Conservation (phyloP, 2,113 vertebrate genomes). For the Sigmodon hispidus region DNA sequence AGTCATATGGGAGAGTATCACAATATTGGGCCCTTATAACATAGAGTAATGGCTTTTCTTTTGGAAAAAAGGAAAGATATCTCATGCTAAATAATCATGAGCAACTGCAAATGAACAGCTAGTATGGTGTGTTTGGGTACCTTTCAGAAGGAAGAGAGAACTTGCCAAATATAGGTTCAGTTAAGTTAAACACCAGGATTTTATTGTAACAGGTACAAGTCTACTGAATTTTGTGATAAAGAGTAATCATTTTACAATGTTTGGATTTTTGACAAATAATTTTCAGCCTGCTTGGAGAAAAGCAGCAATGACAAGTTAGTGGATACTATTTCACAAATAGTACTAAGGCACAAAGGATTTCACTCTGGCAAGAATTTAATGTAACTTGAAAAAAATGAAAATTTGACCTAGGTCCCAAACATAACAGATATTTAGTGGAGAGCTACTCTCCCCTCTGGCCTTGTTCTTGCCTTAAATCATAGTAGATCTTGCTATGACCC, state of each 20-base stretch:
- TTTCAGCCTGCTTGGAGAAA: slow-evolving; percentile 8
- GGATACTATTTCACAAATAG: not conserved
- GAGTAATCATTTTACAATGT: slow-evolving; percentile 66
- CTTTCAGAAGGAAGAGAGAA: slow-evolving; percentile 80
- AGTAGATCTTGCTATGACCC: not conserved
- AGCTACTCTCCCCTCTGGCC: not conserved
- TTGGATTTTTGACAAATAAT: slow-evolving; percentile 72
- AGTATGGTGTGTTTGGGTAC: slow-evolving; percentile 74
- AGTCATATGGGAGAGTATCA: not conserved
- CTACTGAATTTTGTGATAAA: slow-evolving; percentile 74
- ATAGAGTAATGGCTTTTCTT: slow-evolving; percentile 77
- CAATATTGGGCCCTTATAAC: not conserved
- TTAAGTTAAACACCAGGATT: slow-evolving; percentile 74
- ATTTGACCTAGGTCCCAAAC: not conserved
- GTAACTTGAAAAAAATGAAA: not conserved
- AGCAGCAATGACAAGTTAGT: not conserved
- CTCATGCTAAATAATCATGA: slow-evolving; percentile 72
- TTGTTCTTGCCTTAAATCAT: not conserved
- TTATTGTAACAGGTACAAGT: slow-evolving; percentile 67
- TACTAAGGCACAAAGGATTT: not conserved
- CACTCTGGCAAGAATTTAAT: not conserved
- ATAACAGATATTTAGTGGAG: not conserved
- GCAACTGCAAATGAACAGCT: slow-evolving; percentile 71
- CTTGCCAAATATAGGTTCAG: slow-evolving; percentile 76
- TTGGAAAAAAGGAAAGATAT: slow-evolving; percentile 76